Percentiles rank a stretch among this genome's conserved stretches.
Conservation (phyloP, 2,113 vertebrate species). For the Pterocles orientalis region DNA sequence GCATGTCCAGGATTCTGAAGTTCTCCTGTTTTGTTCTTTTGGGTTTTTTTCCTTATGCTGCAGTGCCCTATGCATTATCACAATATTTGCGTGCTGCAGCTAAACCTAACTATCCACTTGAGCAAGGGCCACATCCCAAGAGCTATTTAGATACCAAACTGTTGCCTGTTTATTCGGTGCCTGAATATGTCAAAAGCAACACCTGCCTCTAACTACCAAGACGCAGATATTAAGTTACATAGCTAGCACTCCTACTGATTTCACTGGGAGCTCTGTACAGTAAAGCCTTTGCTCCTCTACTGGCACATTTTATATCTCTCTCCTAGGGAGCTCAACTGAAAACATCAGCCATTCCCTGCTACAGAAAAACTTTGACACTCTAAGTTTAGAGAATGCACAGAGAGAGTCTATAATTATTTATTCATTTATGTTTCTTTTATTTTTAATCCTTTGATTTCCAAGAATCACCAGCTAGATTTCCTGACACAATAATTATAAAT, state of each 20-base stretch:
- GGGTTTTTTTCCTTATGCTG: not conserved
- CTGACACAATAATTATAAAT: conserved; percentile 62
- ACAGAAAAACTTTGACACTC: not conserved
- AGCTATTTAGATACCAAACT: not conserved
- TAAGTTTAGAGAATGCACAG: not conserved
- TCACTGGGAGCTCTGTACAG: not conserved
- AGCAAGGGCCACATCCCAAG: not conserved
- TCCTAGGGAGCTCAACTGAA: not conserved
- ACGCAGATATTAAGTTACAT: not conserved
- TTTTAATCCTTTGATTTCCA: conserved; percentile 57
- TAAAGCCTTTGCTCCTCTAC: not conserved
- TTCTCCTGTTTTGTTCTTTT: not conserved
- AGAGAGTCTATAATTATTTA: conserved; percentile 43
- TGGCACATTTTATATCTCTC: not conserved
- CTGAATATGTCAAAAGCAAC: not conserved
- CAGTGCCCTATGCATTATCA: not conserved
- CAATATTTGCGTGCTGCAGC: not conserved
- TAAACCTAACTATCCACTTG: not conserved
- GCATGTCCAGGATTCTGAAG: not conserved
- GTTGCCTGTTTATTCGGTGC: not conserved
- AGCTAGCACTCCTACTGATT: not conserved
- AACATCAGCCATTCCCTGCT: not conserved
- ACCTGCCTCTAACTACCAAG: not conserved
- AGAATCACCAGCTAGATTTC: conserved; percentile 43
- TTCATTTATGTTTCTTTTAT: conserved; percentile 55